A percentile compares a stretch with the other conserved stretches of the same genome.
Evolutionary conservation across 2,888 invertebrate species (phyloP).

Genomic region (Elysia crispata): DNA sequence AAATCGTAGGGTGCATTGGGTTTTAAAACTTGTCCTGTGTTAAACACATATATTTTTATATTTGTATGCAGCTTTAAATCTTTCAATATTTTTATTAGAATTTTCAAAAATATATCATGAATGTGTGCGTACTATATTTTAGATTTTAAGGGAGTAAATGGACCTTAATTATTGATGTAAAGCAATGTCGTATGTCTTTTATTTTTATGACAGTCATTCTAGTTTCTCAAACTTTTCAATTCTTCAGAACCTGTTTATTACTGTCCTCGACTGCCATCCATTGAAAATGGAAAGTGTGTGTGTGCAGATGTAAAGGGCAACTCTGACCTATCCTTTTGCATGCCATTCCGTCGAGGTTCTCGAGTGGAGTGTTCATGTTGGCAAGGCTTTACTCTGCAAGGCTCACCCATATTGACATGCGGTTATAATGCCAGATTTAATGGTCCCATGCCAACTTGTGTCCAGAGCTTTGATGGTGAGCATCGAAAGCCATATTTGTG

Average conservation of each 20-base stretch:
- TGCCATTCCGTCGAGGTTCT: constrained; percentile 62
- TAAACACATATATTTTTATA: background rate
- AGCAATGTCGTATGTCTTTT: too few relatives aligned
- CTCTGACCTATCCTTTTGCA: constrained; percentile 59
- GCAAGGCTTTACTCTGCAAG: constrained; percentile 54
- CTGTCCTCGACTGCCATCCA: constrained; percentile 57
- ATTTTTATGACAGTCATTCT: too few relatives aligned
- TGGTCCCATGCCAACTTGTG: background rate
- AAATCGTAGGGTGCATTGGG: too few relatives aligned
- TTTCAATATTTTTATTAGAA: too few relatives aligned
- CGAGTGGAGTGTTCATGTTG: constrained; percentile 66
- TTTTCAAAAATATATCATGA: background rate
- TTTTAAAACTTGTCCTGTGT: too few relatives aligned
- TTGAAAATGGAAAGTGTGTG: constrained; percentile 64
- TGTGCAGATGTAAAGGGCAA: constrained; percentile 56
- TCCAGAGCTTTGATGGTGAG: too few relatives aligned
- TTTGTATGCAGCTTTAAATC: too few relatives aligned
- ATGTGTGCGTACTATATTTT: background rate
- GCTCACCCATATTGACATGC: constrained; percentile 56
- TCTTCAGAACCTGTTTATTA: constrained; percentile 57
- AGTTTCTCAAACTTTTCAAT: background rate
- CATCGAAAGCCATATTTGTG: too few relatives aligned
- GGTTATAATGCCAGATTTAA: constrained; percentile 39
- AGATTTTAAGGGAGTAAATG: too few relatives aligned
- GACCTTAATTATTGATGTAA: too few relatives aligned